These are phyloP conservation scores for Gouania willdenowi DNA, from an alignment of 2,797 vertebrate genomes.

Conservation along the genomic window DNA sequence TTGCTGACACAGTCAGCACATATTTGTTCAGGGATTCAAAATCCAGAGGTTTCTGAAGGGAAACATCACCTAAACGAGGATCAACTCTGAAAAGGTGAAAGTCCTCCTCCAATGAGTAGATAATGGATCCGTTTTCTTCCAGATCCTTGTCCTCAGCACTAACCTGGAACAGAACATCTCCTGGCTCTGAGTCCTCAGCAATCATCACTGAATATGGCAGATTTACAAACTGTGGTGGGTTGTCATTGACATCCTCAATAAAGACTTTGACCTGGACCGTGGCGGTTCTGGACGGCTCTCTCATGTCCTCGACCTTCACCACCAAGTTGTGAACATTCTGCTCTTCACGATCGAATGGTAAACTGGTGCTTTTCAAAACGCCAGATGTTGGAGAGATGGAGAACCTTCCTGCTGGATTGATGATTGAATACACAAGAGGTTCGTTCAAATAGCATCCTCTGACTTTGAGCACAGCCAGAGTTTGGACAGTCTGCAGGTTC, in stretches of 20 bases:
- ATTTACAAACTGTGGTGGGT: slow-evolving; percentile 85
- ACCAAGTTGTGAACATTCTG: slow-evolving; percentile 79
- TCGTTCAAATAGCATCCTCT: slow-evolving; percentile 85
- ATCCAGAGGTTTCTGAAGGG: slow-evolving; percentile 88
- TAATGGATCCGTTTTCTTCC: slow-evolving; percentile 82
- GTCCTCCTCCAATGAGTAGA: slow-evolving; percentile 85
- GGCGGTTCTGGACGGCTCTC: slow-evolving; percentile 80
- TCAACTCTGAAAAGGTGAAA: slow-evolving; percentile 89
- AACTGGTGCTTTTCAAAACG: slow-evolving; percentile 83
- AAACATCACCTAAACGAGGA: slow-evolving; percentile 87
- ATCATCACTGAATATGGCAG: slow-evolving; percentile 85
- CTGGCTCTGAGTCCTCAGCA: slow-evolving; percentile 86
- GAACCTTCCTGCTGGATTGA: slow-evolving; percentile 85
- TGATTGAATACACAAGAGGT: slow-evolving; percentile 80
- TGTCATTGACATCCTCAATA: slow-evolving; percentile 91
- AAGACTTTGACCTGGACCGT: slow-evolving; percentile 83
- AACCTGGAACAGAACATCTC: slow-evolving; percentile 91
- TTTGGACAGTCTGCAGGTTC: slow-evolving; percentile 75
- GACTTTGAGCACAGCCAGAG: slow-evolving; percentile 76
- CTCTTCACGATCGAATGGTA: slow-evolving; percentile 86
- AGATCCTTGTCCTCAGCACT: slow-evolving; percentile 84
- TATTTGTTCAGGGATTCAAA: slow-evolving; percentile 91
- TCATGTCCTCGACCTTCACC: slow-evolving; percentile 84
- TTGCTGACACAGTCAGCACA: slow-evolving; percentile 79
- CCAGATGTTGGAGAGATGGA: slow-evolving; percentile 81